Evolutionary conservation across 64 coral and sea anemone genomes (phyloP), one percentile per base, ranked within the genome.

Genomic region (Stichodactyla mertensii): DNA sequence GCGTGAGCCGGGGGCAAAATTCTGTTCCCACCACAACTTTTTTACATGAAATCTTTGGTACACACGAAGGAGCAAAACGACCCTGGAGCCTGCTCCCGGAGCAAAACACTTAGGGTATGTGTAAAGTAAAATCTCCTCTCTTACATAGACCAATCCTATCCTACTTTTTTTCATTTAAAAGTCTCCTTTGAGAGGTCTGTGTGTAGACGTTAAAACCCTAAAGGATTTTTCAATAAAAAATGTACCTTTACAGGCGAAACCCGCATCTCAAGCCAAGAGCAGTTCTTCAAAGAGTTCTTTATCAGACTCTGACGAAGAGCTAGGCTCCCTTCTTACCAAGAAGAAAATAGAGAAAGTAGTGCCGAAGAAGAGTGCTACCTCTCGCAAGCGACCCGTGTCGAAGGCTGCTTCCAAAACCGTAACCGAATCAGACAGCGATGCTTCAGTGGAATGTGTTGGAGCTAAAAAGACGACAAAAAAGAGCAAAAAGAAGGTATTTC

Each of bases 261-360:
- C 60, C 45, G n/a, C 60, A 8, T 36, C 64, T 69, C 7, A 69
- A 28, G 6, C 79, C 23, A 52, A 52, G 36, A 52, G 79, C n/a
- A 18, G 31, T 36, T 81, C 54, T 57, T 58, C 83, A 16, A 52
- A 64, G 54, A 55, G 53, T 57, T 24, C 20, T 10, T 12, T 52
- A 55, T 52, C 10, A n/a, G 83, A 85, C 15, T 85, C 83, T 16
- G 83, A 85, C 24, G 83, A 62, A 23, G 83, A 85, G 4, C n/a
- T 85, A 10, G 83, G 57, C n/a, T 85, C 57, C 0, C 55, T 85
- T 8, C 83, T 85, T 31, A n/a, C 7, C 4, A 59, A 85, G 10
- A 52, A 85, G 54, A 31, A 24, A 8, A 60, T 23, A 18, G 26
- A 59, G n/a, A 85, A 61, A 13, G 55, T 6, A 52, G 7, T 26